Base-by-base conservation (phyloP, 2,888 invertebrate species). In the Lycaena phlaeas region DNA sequence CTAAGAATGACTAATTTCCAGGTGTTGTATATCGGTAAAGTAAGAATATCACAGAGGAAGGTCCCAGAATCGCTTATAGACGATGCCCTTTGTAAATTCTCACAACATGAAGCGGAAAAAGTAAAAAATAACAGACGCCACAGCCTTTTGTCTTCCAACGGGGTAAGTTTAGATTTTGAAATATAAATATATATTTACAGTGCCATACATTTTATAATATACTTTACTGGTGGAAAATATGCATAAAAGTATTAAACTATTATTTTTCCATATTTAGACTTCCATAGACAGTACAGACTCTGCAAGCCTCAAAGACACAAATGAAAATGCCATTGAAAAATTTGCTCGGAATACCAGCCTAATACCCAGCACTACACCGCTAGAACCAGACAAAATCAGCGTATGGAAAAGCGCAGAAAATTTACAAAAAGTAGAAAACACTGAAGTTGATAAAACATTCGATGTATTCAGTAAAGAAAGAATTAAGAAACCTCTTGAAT, bases 21-120 rank as follows among this genome's bases (percentile, higher is more conserved):
- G 91, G 94, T 95, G 2, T 84, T 96, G 49, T 97, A 97, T 69
- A 91, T 97, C 36, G 97, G 97, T 0, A 95, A 95, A 78, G 95
- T 96, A 36, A 90, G 93, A 51, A 93, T 96, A 53, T 92, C 94
- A 27, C 92, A 93, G 60, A 89, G 93, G 59, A 95, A 94, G 64
- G 92, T 95, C 1, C 93, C 95, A 1, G 93, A 94, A 51, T 88
- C 92, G 0, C 91, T 97, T 56, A 95, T 97, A 53, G 97, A 97
- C 62, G 96, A 96, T 64, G 94, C 96, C 1, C 77, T 97, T 42
- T 88, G 90, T 44, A 95, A 94, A 68, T 94, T 97, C 58, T 89
- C 90, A 46, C 88, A 89, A 15, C 92, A 94, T 59, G 94, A 95
- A 58, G 86, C 89, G 2, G 92, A 93, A 50, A 92, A 92, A 53